Conservation (phyloP, 2,888 invertebrate genomes). For the Drosophila colorata region DNA sequence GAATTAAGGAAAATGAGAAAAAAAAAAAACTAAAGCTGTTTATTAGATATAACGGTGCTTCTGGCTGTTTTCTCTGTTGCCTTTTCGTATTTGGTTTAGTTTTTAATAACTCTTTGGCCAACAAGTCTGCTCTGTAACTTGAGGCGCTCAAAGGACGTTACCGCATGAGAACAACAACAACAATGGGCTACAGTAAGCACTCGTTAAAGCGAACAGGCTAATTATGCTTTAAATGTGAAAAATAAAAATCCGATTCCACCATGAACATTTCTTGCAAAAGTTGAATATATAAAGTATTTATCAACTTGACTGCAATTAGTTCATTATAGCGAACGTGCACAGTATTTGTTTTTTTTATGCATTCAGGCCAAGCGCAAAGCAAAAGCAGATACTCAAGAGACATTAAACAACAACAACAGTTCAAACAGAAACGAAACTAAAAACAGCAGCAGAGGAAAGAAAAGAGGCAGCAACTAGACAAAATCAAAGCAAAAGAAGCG, state of each 20-base stretch:
- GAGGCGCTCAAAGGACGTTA: conserved; percentile 40
- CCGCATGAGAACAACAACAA: conserved; percentile 29
- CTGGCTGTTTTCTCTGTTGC: background rate
- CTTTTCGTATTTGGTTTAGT: background rate
- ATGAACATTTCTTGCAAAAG: too few relatives aligned
- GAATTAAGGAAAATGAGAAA: background rate
- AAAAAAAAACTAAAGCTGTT: background rate
- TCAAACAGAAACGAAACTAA: conserved; percentile 50
- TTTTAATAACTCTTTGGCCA: background rate
- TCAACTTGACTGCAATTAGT: conserved; percentile 38
- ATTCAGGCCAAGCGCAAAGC: conserved; percentile 82
- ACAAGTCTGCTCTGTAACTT: conserved; percentile 21
- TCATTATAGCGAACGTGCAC: conserved; percentile 42
- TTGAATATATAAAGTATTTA: background rate
- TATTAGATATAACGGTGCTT: background rate
- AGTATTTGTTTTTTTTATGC: conserved; percentile 46
- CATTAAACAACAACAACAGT: conserved; percentile 39
- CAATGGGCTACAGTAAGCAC: conserved; percentile 2
- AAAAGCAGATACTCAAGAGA: conserved; percentile 59
- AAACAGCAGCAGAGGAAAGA: conserved; percentile 24
- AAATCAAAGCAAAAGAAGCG: conserved; percentile 3
- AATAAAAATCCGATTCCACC: background rate
- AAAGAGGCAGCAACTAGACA: conserved; percentile 21
- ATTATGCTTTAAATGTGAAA: background rate
- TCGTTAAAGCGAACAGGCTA: background rate